Conservation (phyloP, 2,888 invertebrate species). For the Marasmarcha lunaedactyla region DNA sequence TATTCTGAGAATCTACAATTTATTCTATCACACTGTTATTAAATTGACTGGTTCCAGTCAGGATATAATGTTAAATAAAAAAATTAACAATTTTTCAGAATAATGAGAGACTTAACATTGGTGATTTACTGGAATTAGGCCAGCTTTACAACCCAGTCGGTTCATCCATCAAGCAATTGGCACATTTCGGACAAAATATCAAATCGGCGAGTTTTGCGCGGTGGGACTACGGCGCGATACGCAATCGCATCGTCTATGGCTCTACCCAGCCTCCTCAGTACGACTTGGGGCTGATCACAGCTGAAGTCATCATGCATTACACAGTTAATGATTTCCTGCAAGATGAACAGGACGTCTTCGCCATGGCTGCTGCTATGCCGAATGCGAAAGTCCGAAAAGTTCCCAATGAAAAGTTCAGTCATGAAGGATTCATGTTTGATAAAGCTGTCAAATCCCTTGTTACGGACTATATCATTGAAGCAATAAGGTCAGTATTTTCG, state of each 20-base stretch:
- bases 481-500: slow-evolving; percentile 4
- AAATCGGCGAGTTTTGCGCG: slow-evolving; percentile 34
- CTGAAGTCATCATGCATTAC: slow-evolving; percentile 38
- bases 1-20: no score
- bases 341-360: slow-evolving; percentile 34
- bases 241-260: slow-evolving; percentile 30
- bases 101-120: no score
- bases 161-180: slow-evolving; percentile 39
- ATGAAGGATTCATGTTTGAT: slow-evolving; percentile 31
- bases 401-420: slow-evolving; percentile 29
- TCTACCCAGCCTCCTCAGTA: slow-evolving; percentile 29
- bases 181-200: slow-evolving; percentile 48
- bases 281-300: slow-evolving; percentile 29
- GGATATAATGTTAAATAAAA: no score
- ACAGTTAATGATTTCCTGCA: slow-evolving; percentile 30
- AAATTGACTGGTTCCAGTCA: no score
- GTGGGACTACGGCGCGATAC: slow-evolving; percentile 27
- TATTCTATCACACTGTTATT: no score
- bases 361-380: slow-evolving; percentile 37
- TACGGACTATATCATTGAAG: slow-evolving; percentile 31
- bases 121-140: no score
- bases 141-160: slow-evolving; percentile 20
- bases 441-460: slow-evolving; percentile 35
- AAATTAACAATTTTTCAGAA: no score
- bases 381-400: slow-evolving; percentile 31